Conservation (phyloP, 2,888 invertebrate genomes). For the Stenurella melanura region DNA sequence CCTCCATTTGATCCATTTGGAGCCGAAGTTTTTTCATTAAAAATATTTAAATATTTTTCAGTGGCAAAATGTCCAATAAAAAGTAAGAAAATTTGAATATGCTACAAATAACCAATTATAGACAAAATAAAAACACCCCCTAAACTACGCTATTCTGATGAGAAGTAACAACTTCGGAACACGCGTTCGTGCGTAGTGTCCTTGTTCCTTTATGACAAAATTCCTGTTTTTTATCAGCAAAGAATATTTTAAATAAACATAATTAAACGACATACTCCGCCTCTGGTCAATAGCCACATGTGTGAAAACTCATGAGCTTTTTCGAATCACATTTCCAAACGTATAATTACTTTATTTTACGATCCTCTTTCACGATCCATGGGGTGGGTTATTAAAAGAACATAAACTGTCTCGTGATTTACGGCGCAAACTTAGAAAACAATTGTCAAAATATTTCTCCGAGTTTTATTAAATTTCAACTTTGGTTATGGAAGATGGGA, state of each 20-base stretch:
- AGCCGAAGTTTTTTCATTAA: no score
- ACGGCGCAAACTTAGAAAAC: conserved; percentile 54
- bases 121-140: no score
- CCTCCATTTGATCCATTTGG: no score
- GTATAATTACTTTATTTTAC: conserved; percentile 48
- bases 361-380: conserved; percentile 36
- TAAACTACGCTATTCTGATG: no score
- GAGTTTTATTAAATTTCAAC: conserved; percentile 58
- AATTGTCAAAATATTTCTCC: conserved; percentile 61
- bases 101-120: no score
- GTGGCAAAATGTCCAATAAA: no score
- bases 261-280: neutral
- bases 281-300: conserved; percentile 31
- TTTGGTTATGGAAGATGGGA: conserved; percentile 8
- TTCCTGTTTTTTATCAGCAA: no score
- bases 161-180: no score
- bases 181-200: no score
- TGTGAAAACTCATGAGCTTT: conserved; percentile 42
- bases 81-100: no score
- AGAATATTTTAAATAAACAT: conserved; percentile 10
- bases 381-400: conserved; percentile 61
- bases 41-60: no score
- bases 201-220: no score
- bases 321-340: conserved; percentile 38
- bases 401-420: conserved; percentile 60